Evolutionary conservation across 2,113 vertebrate species (phyloP).

Genomic region (Sinocyclocheilus rhinocerous): DNA sequence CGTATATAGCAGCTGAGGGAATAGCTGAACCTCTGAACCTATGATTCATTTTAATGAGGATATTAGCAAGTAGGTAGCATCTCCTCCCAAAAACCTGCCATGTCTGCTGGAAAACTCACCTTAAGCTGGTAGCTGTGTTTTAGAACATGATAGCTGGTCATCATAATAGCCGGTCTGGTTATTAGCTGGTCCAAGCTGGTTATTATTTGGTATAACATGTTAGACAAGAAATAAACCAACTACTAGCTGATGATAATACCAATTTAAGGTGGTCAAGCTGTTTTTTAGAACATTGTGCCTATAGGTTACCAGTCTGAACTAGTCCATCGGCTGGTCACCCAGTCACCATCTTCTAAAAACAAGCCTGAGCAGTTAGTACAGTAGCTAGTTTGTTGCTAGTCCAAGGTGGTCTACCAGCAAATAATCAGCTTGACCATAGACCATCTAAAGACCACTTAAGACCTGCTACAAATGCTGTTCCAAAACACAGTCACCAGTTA

Average conservation of each 20-base stretch:
- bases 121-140: not conserved
- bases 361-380: not conserved
- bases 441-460: not conserved
- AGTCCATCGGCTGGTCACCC: not conserved
- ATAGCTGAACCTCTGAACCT: conserved; percentile 21
- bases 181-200: not conserved
- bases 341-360: not conserved
- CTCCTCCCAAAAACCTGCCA: not conserved
- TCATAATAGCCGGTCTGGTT: not conserved
- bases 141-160: not conserved
- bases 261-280: not conserved
- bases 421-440: not conserved
- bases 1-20: conserved; percentile 14
- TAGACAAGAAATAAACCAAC: not conserved
- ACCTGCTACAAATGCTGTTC: not conserved
- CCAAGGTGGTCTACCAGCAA: not conserved
- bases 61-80: not conserved
- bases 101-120: not conserved
- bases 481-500: not conserved
- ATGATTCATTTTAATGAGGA: conserved; percentile 26
- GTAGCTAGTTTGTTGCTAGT: not conserved
- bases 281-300: not conserved
- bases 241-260: not conserved
- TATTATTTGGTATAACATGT: not conserved
- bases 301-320: not conserved